Evolutionary conservation across 2,797 vertebrate species (phyloP), one percentile per base, ranked within the genome.

Genomic region (Limnodromus scolopaceus): DNA sequence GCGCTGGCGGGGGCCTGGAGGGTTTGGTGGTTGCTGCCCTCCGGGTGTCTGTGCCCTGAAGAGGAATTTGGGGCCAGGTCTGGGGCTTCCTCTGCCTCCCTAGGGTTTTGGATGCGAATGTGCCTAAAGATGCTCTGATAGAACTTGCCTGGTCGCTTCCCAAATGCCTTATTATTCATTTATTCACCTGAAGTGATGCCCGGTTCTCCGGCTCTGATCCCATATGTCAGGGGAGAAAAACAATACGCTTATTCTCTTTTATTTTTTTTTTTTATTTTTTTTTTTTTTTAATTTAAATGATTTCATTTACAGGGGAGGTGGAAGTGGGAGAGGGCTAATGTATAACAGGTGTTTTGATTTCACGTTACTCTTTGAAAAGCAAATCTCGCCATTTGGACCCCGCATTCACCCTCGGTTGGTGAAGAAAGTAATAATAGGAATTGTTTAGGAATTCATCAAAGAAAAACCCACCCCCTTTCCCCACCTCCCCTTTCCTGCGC

Each of bases 271-370:
- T n/a, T n/a, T 12, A 4, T 48, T 36, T 22, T 24, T 43, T 27
- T 75, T 39, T 71, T 68, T 51, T 76, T 79, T 58, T n/a, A n/a
- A 92, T 96, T 93, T 90, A 95, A 97, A 96, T 92, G 34, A 94
- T 96, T 96, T 95, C 91, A 68, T 97, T 94, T 97, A 92, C 95
- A 92, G 68, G 76, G 76, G 85, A 89, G 95, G 92, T 94, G 87
- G 84, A 91, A 92, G 94, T 48, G 76, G 83, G 91, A 84, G 95
- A 80, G 32, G 68, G 71, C 89, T 97, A 97, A 97, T 97, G 82
- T 81, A 10, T 51, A 97, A 78, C 96, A 96, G 96, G 97, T 97
- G 97, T 54, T 92, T 95, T 87, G 82, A 93, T 94, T 94, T 89
- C 84, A 65, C 0, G 13, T 68, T 82, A 10, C 65, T 55, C 89